These are phyloP conservation scores for Erebia ligea DNA, from an alignment of 2,888 invertebrate genomes.

Conservation along the genomic window DNA sequence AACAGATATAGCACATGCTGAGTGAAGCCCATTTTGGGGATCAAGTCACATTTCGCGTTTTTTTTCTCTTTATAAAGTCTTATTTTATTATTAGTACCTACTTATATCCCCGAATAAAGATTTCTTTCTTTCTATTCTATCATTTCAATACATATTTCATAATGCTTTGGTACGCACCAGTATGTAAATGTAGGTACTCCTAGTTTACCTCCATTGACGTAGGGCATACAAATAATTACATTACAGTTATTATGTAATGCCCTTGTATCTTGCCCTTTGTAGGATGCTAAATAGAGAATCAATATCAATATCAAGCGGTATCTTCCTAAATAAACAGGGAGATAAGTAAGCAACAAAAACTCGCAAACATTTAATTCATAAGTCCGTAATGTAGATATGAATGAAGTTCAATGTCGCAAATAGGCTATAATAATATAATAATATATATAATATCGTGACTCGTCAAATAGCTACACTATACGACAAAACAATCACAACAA, in stretches of 20 bases:
- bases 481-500: constrained; percentile 19
- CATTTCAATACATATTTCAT: not conserved
- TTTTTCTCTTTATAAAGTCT: too few relatives aligned
- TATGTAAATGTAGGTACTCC: too few relatives aligned
- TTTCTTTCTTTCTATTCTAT: not conserved
- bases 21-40: too few relatives aligned
- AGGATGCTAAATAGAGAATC: not conserved
- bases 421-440: too few relatives aligned
- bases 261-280: not conserved
- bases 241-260: not conserved
- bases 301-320: not conserved
- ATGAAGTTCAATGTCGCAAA: constrained; percentile 33
- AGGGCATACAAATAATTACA: not conserved
- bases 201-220: not conserved
- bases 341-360: not conserved
- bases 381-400: constrained; percentile 1
- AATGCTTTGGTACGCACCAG: not conserved
- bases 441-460: too few relatives aligned
- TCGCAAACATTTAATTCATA: not conserved
- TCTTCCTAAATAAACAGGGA: not conserved
- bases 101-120: too few relatives aligned
- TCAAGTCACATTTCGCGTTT: too few relatives aligned
- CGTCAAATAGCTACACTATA: not conserved
- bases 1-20: too few relatives aligned
- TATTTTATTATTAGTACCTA: too few relatives aligned